Conservation (phyloP, 2,888 invertebrate genomes). For the Linnaemya vulpina region DNA sequence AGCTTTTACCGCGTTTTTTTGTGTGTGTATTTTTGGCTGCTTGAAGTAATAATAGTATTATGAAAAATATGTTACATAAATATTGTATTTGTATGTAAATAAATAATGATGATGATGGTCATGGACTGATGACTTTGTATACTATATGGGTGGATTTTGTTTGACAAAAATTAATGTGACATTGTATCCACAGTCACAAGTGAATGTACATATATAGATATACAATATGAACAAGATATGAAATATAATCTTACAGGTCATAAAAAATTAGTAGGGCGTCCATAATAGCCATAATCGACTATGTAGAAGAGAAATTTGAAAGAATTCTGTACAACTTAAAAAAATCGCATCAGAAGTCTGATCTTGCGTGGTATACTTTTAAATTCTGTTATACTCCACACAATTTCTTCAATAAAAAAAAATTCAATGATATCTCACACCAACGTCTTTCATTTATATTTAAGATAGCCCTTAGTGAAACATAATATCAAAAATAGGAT, state of each 20-base stretch:
- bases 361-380: no score
- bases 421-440: no score
- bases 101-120: slow-evolving; percentile 28
- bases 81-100: background rate
- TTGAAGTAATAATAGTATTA: slow-evolving; percentile 36
- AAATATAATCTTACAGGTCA: background rate
- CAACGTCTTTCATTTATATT: no score
- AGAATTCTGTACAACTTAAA: no score
- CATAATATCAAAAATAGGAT: no score
- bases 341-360: no score
- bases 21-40: slow-evolving; percentile 24
- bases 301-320: no score
- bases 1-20: slow-evolving; percentile 3
- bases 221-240: slow-evolving; percentile 5
- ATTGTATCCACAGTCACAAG: slow-evolving; percentile 22
- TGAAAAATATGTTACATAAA: background rate
- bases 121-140: slow-evolving; percentile 56
- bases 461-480: no score
- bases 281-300: background rate
- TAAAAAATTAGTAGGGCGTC: background rate
- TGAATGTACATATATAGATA: background rate
- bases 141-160: slow-evolving; percentile 46
- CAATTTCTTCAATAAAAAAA: no score
- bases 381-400: no score
- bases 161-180: slow-evolving; percentile 19